A percentile compares a stretch with the other conserved stretches of the same genome.
These are phyloP conservation scores for Chironomus riparius DNA, from an alignment of 2,888 invertebrate species.

Conservation along the genomic window DNA sequence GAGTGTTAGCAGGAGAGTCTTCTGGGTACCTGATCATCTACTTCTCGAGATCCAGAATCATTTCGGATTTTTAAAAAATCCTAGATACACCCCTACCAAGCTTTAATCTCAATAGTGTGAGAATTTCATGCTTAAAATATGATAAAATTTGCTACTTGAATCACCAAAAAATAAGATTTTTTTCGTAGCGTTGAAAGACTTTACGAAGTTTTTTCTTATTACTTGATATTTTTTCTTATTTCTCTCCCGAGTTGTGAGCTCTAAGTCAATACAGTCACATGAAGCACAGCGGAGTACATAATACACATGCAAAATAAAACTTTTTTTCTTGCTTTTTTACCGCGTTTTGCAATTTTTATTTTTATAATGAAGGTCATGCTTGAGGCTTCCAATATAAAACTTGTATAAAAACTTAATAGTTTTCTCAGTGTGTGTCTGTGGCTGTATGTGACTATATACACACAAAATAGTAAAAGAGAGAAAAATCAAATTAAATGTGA, in stretches of 20 bases:
- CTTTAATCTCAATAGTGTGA: background rate
- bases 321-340: background rate
- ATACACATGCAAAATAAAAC: background rate
- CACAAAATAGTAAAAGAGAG: background rate
- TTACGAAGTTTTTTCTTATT: background rate
- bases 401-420: background rate
- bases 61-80: too few relatives aligned
- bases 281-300: background rate
- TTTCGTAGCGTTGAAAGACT: background rate
- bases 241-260: background rate
- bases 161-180: background rate
- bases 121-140: background rate
- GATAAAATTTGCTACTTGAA: background rate
- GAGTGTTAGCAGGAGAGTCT: too few relatives aligned
- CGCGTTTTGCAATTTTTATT: constrained; percentile 17
- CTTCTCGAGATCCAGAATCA: too few relatives aligned
- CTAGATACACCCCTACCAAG: too few relatives aligned
- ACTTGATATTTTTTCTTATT: background rate
- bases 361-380: constrained; percentile 21
- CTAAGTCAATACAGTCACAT: background rate
- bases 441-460: background rate
- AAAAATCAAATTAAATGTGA: constrained; percentile 3
- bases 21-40: too few relatives aligned
- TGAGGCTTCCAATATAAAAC: background rate
- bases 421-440: background rate